Conservation (phyloP, 2,113 vertebrate genomes). For the Phylloscopus trochilus region DNA sequence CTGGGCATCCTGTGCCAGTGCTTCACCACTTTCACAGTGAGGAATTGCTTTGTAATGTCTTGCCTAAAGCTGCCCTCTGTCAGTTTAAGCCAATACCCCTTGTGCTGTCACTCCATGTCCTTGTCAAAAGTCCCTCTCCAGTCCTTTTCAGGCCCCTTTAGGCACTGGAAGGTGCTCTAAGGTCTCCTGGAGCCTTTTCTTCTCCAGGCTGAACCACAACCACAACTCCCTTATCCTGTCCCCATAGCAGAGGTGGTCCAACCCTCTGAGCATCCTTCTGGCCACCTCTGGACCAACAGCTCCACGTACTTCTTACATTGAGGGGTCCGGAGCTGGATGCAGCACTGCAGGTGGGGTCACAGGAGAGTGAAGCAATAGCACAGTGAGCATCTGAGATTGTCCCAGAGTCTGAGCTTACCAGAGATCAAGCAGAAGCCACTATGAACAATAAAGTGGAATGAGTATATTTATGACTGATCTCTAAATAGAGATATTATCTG, state of each 20-base stretch:
- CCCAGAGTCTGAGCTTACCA: not conserved
- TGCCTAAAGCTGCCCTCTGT: not conserved
- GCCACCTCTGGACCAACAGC: not conserved
- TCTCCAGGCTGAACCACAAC: not conserved
- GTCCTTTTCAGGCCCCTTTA: not conserved
- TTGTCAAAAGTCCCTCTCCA: not conserved
- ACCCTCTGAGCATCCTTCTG: not conserved
- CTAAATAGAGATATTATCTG: not conserved
- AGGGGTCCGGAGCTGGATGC: not conserved
- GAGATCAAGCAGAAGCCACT: not conserved
- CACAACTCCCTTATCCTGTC: not conserved
- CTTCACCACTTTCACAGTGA: not conserved
- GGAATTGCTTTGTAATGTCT: not conserved
- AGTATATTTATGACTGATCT: not conserved
- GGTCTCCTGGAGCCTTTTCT: not conserved
- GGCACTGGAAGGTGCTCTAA: not conserved
- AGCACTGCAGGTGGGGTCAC: not conserved
- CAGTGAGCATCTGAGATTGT: not conserved
- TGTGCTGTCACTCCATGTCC: not conserved
- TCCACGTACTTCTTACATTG: not conserved
- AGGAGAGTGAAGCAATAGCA: not conserved
- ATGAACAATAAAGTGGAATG: not conserved
- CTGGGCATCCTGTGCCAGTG: not conserved
- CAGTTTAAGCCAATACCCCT: not conserved
- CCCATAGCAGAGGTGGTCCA: not conserved